Evolutionary conservation across 2,113 vertebrate genomes (phyloP).

Genomic region (Lynx canadensis): DNA sequence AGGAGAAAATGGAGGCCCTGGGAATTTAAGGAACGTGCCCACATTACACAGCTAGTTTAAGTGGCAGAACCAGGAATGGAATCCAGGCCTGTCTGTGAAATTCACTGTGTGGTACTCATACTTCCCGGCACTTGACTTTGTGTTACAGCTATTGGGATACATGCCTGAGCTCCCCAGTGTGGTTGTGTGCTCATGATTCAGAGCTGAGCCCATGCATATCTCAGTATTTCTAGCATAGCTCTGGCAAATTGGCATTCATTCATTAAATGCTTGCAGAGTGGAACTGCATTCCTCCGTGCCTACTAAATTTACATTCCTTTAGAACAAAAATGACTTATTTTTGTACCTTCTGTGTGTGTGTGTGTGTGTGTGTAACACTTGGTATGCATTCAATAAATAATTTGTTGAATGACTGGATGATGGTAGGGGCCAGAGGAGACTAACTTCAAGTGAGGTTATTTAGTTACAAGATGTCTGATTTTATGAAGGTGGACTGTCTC

Average conservation of each 20-base stretch:
- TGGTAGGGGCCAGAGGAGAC: not conserved
- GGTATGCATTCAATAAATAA: not conserved
- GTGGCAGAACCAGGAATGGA: not conserved
- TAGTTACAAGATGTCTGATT: not conserved
- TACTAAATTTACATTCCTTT: not conserved
- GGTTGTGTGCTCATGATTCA: not conserved
- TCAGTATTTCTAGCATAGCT: slow-evolving; percentile 17
- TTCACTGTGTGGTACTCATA: not conserved
- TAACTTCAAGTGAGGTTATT: not conserved
- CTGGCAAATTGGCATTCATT: not conserved
- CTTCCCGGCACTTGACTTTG: not conserved
- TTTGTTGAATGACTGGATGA: not conserved
- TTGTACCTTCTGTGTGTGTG: not conserved
- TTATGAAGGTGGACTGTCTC: not conserved
- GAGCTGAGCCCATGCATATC: not conserved
- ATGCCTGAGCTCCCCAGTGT: not conserved
- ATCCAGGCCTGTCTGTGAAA: not conserved
- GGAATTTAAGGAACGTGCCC: not conserved
- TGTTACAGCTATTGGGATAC: not conserved
- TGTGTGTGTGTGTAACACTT: not conserved
- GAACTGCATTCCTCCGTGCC: slow-evolving; percentile 33
- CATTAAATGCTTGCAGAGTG: not conserved
- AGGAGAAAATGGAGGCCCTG: not conserved
- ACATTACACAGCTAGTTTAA: not conserved
- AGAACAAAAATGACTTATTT: not conserved